Conservation (phyloP, 2,113 vertebrate genomes). For the Dasyornis broadbenti region DNA sequence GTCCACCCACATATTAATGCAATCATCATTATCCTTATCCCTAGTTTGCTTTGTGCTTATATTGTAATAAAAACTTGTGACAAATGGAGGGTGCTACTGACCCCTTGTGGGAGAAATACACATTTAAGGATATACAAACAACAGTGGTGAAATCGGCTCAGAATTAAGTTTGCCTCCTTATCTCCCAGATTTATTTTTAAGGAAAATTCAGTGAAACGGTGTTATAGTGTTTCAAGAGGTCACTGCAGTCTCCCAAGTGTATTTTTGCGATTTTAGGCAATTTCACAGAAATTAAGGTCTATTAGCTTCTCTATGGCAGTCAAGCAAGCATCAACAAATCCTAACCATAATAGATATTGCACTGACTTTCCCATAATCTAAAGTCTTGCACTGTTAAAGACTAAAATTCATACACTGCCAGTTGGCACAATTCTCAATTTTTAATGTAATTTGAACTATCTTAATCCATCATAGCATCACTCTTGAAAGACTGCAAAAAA, state of each 20-base stretch:
- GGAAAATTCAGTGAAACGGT: background rate
- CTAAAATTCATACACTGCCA: background rate
- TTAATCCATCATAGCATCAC: background rate
- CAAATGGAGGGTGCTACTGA: constrained; percentile 19
- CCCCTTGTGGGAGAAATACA: constrained; percentile 54
- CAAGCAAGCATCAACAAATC: background rate
- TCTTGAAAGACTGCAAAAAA: background rate
- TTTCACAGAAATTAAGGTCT: background rate
- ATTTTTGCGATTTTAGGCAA: background rate
- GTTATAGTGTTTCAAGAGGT: background rate
- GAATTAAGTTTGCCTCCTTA: background rate
- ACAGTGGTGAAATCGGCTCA: background rate
- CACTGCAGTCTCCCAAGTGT: background rate
- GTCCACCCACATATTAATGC: constrained; percentile 9
- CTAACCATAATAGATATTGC: background rate
- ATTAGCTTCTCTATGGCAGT: background rate
- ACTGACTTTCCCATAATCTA: background rate
- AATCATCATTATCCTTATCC: background rate
- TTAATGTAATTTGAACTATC: background rate
- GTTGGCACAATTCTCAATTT: background rate
- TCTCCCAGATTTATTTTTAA: background rate
- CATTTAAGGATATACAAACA: accelerated
- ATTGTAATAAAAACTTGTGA: background rate
- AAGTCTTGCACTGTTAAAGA: background rate
- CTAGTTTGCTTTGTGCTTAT: constrained; percentile 1